Base-by-base conservation (phyloP, 1,140 invertebrate species). In the Solenopsis fugax region DNA sequence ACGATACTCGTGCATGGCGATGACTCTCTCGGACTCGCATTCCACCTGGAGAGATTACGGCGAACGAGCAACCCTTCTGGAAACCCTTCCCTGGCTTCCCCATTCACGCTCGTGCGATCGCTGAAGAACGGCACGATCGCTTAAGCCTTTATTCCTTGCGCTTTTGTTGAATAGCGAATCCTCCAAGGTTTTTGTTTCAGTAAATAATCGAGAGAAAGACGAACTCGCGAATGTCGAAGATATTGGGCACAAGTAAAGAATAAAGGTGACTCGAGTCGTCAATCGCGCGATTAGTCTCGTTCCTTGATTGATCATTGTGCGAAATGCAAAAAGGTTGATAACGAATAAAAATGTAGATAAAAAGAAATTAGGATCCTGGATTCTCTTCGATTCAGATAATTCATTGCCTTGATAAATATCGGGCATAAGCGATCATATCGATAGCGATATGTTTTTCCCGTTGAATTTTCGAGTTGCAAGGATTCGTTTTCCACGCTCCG, bases 71-170 rank as follows among this genome's bases (percentile, higher is more conserved):
- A 75, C 67, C 64, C 75, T 86, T 29, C 41, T 80, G 4, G 9
- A 48, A 58, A 65, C 48, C 21, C 9, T 34, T 34, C 52, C 21
- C 52, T 21, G 21, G 21, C 24, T 81, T 52, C 50, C 13, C 58
- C 62, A 50, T 77, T 62, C 65, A 60, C 52, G 73, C 82, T 89
- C 88, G 89, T 56, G 67, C 81, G 86, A 90, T 90, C 75, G 64
- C 60, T 41, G 80, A 13, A 65, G 75, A 71, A 90, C 85, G 89
- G 86, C 88, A 64, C 87, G 89, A 90, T 91, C 89, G 82, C 65
- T 91, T 91, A 86, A 90, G 87, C 82, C 89, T 88, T 88, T 82
- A 69, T 88, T 86, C 71, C 69, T 90, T 34, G 69, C 77, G 62
- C 62, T 88, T 78, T 60, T 54, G 52, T 52, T 60, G 77, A 41